These are phyloP conservation scores for Eugnorisma glareosa DNA, from an alignment of 2,888 invertebrate genomes.

Conservation along the genomic window DNA sequence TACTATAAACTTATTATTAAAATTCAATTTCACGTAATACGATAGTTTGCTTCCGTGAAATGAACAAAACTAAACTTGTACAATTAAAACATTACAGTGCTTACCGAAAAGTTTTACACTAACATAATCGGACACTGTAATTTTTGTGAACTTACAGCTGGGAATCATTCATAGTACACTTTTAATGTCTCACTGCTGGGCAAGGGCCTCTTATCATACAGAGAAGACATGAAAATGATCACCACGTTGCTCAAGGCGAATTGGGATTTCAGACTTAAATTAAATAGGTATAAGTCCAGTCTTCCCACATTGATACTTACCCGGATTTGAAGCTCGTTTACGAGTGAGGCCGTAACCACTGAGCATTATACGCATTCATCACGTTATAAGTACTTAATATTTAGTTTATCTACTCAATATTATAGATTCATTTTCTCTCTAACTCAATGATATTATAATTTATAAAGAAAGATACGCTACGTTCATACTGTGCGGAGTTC, in stretches of 20 bases:
- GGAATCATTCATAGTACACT: too few species aligned
- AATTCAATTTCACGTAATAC: slow-evolving; percentile 1
- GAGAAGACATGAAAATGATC: background rate
- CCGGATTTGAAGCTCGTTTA: background rate
- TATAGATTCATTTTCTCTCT: background rate
- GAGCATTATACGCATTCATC: background rate
- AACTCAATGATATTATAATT: too few species aligned
- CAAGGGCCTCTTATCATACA: background rate
- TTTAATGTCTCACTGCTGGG: background rate
- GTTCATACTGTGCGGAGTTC: too few species aligned
- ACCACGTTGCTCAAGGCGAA: background rate
- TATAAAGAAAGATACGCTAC: too few species aligned
- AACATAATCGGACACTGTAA: background rate
- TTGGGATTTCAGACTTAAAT: background rate
- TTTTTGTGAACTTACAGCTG: background rate
- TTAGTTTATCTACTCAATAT: background rate
- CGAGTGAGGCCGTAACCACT: background rate
- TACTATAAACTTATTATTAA: background rate
- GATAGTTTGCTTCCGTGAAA: background rate
- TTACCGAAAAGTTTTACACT: too few species aligned
- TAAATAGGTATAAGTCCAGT: background rate
- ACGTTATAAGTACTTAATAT: background rate
- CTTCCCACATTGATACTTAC: background rate
- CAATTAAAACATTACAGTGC: background rate
- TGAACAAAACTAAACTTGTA: background rate